phyloP scores from a whole-genome alignment of 2,113 vertebrate species.

The Dunckerocampus dactyliophorus region DNA sequence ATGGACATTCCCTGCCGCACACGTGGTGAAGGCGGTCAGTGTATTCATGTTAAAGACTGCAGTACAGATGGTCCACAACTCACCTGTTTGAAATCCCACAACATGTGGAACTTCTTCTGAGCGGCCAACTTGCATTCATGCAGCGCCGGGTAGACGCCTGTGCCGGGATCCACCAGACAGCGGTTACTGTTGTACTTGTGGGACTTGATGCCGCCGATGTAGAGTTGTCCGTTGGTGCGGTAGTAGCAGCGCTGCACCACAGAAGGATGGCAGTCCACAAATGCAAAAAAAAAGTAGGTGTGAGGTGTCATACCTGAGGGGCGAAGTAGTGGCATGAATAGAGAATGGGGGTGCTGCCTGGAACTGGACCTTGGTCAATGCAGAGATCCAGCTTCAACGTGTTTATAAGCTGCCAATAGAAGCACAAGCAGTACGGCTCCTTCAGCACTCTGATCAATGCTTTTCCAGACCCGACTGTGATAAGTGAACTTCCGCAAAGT shows the following conservation, averaged over 20 bases:
- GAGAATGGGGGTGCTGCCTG: constrained; percentile 54
- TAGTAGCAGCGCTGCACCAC: constrained; percentile 46
- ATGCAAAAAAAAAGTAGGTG: background rate
- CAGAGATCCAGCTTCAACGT: constrained; percentile 35
- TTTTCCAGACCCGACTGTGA: no score
- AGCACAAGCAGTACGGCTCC: background rate
- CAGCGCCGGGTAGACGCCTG: constrained; percentile 32
- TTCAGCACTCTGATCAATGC: no score
- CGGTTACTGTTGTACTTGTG: constrained; percentile 47
- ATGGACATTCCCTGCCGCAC: constrained; percentile 52
- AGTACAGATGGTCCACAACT: background rate
- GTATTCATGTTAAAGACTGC: no score
- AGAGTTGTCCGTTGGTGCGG: constrained; percentile 43
- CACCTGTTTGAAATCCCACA: constrained; percentile 75
- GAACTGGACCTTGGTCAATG: constrained; percentile 62
- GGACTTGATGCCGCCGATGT: constrained; percentile 46
- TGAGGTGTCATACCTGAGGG: constrained; percentile 47
- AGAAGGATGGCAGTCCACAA: background rate
- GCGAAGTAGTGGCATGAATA: constrained; percentile 46
- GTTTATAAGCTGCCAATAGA: constrained; percentile 48
- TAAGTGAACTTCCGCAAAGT: no score
- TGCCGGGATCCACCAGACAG: constrained; percentile 59
- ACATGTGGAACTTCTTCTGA: constrained; percentile 46
- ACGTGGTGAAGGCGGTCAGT: background rate
- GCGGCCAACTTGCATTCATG: constrained; percentile 46